phyloP scores from a whole-genome alignment of 1,140 invertebrate species.

The Ceratitis capitata region DNA sequence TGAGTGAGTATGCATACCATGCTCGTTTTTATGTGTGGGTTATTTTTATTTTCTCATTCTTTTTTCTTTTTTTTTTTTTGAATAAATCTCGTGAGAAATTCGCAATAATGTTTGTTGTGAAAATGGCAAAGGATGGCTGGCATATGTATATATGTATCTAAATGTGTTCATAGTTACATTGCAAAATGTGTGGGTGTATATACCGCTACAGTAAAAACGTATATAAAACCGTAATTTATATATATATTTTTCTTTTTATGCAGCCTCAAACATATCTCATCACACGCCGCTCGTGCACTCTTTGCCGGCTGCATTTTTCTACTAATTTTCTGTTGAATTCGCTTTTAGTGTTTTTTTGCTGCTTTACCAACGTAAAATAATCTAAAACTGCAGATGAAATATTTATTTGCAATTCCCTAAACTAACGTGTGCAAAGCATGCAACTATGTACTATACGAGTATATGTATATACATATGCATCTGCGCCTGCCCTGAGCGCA shows the following conservation, averaged over 20 bases:
- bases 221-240: too few relatives aligned
- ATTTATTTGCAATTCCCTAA: slow-evolving; percentile 64
- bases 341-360: background rate
- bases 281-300: background rate
- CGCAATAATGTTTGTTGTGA: background rate
- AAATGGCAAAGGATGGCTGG: background rate
- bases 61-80: too few relatives aligned
- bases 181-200: background rate
- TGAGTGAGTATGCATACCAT: background rate
- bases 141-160: background rate
- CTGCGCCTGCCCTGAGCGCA: background rate
- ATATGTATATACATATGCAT: too few relatives aligned
- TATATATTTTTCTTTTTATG: too few relatives aligned
- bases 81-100: slow-evolving; percentile 25
- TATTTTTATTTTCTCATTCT: background rate
- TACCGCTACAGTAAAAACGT: too few relatives aligned
- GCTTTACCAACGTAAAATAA: slow-evolving; percentile 52
- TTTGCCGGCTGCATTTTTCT: slow-evolving; percentile 2
- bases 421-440: slow-evolving; percentile 48
- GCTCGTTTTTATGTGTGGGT: too few relatives aligned
- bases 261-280: background rate
- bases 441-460: too few relatives aligned
- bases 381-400: slow-evolving; percentile 63
- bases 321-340: background rate
- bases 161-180: background rate